Base-by-base conservation (phyloP, 2,888 invertebrate genomes). In the Hydroisotoma schaefferi region DNA sequence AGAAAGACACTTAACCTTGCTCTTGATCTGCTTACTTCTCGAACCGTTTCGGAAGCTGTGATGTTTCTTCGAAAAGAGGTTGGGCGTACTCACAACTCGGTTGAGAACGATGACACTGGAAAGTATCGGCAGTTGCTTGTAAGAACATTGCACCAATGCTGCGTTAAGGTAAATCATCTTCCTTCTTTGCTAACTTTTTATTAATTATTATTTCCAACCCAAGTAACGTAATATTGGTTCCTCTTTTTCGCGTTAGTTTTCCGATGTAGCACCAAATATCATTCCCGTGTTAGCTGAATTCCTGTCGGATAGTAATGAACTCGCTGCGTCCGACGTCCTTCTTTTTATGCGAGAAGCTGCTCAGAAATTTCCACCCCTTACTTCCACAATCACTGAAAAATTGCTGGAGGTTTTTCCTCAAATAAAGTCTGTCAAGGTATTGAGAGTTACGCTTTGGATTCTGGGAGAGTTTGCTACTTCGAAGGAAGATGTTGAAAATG, bases 301-400 rank as follows among this genome's bases (percentile, higher is more conserved):
- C 79, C 80, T 98, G 28, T 88, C 89, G 0, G 93, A 93, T 75
- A 88, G 86, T 57, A 87, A 88, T 76, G 91, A 93, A 77, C 80
- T 88, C 56, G 97, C 95, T 25, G 94, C 99, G 1, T 84, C 86
- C 1, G 97, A 98, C 80, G 97, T 99, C 15, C 81, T 99, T 65
- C 84, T 94, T 58, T 98, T 99, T 80, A 86, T 98, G 52, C 83
- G 98, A 25, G 93, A 97, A 77, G 97, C 97, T n/a, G 88, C 99
- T 71, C 92, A 95, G 76, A 86, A 90, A 76, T 94, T 94, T 79
- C 87, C 90, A 27, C 81, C 86, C 67, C 81, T 98, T 18, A 81
- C 89, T 61, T 83, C 86, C 1, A 81, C 89, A 0, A 90, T 99
- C 68, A 87, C 95, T 67, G 86, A 90, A 79, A 87, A 85, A 79